Evolutionary conservation across 30 jellyfish, hydroid and myxozoan species (phyloP), one percentile per base, ranked within the genome.

Genomic region (Pseudorhiza aurosa): DNA sequence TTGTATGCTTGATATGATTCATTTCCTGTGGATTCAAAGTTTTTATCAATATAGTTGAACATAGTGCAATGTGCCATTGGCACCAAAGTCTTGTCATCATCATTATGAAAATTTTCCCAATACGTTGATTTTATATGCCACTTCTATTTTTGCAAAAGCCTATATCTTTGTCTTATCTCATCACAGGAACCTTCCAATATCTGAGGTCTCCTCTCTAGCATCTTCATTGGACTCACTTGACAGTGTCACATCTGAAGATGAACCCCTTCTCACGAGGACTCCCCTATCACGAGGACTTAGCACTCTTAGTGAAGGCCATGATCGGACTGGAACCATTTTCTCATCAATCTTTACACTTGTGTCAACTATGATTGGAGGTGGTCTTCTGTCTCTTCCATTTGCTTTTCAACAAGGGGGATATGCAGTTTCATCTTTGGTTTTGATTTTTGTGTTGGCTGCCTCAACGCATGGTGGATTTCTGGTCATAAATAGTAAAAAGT

Each of bases 351-450:
- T 91, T 50, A 91, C 98, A 4, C 88, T 91, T 50, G 96, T 91
- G 22, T 91, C 98, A 31, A 91, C 98, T 18, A 91, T 91, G 98
- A 91, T 91, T 70, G 98, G 98, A 18, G 98, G 98, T 45, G 98
- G 98, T 2, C 82, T 91, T 14, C 72, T 91, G 46, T 91, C 98
- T 1, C 79, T 91, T 4, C 98, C 98, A 33, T 91, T 84, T 63
- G 98, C 96, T 56, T 78, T 75, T 85, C 91, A 91, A 42, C 98
- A 91, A 85, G 98, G 98, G 7, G 98, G 98, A 4, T 91, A 75
- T 79, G 84, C 58, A 9, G 96, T 91, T 7, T 94, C 96, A 17
- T 73, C 96, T 10, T 46, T 62, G 24, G 91, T 78, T 17, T 73
- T 91, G 65, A 15, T 91, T 36, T 85, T 91, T 85, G 98, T 91